Base-by-base conservation (phyloP, 2,888 invertebrate genomes). In the Tineola bisselliella region DNA sequence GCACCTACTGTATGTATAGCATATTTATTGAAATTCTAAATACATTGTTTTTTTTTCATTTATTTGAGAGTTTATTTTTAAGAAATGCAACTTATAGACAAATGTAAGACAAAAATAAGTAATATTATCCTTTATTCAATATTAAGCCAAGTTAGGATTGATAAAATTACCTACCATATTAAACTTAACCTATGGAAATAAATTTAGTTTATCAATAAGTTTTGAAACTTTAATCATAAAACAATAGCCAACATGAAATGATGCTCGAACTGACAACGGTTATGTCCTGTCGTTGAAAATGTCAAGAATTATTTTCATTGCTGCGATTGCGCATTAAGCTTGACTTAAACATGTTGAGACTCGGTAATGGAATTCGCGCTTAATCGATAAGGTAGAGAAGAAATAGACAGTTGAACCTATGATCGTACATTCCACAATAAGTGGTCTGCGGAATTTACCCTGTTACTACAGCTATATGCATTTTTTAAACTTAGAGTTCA, bases 311-410 rank as follows among this genome's bases (percentile, higher is more conserved):
- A 62, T 60, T 25, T 48, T 62, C 62, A 62, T 60, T 62, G 62
- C 59, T 62, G n/a, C 17, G 59, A 54, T 60, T 54, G 62, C 44
- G 44, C 44, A 60, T 59, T 58, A 58, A 58, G 33, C 58, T 33
- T 58, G 58, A 19, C 58, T 33, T 13, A 31, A 10, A 58, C 58
- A 58, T 58, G 58, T 58, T 33, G 5, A 11, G 8, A 2, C 11
- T 4, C 33, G 15, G 58, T 58, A 58, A 58, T 58, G 58, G 58
- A 58, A 58, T 58, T 17, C 12, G 58, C 69, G 68, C 69, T 72
- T 70, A 67, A 70, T 70, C 69, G 81, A 80, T 79, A 76, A 67
- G 66, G 76, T 77, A 73, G 70, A 69, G 67, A 67, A 69, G 66
- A 66, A 25, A 25, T 25, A 25, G 25, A 25, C 25, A 25, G 6